Evolutionary conservation across 2,888 invertebrate species (phyloP).

Genomic region (Torymus tubicola): DNA sequence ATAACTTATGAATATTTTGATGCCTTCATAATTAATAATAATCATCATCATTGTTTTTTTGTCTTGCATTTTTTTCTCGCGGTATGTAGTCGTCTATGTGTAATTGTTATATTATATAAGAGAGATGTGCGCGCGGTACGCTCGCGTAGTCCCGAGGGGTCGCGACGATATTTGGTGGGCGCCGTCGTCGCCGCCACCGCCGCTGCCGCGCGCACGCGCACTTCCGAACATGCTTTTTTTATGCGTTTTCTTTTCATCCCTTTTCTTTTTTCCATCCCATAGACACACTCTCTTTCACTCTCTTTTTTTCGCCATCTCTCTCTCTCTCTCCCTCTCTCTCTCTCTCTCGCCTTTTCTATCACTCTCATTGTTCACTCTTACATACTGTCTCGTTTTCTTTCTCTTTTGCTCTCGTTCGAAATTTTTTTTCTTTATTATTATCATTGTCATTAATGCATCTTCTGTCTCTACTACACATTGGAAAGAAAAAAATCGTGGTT

Average conservation of each 20-base stretch:
- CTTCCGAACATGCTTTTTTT: slow-evolving; percentile 67
- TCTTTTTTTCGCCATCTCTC: not conserved
- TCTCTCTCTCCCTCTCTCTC: slow-evolving; percentile 7
- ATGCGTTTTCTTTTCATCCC: slow-evolving; percentile 55
- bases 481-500: slow-evolving; percentile 35
- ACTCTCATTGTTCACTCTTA: not conserved
- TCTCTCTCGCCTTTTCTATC: slow-evolving; percentile 10
- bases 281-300: slow-evolving; percentile 14
- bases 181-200: slow-evolving; percentile 48
- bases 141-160: slow-evolving; percentile 62
- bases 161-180: slow-evolving; percentile 61
- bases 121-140: slow-evolving; percentile 70
- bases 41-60: slow-evolving; percentile 49
- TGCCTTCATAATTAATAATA: slow-evolving; percentile 73
- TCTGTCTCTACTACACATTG: not conserved
- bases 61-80: slow-evolving; percentile 60
- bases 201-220: slow-evolving; percentile 68
- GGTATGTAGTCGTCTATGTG: slow-evolving; percentile 74
- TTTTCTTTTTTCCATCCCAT: slow-evolving; percentile 42
- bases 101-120: slow-evolving; percentile 75
- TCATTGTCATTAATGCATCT: slow-evolving; percentile 37
- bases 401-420: slow-evolving; percentile 26
- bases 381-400: slow-evolving; percentile 7
- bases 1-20: slow-evolving; percentile 76
- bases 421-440: slow-evolving; percentile 38